phyloP scores from a whole-genome alignment of 2,797 vertebrate genomes.

The Spondyliosoma cantharus region DNA sequence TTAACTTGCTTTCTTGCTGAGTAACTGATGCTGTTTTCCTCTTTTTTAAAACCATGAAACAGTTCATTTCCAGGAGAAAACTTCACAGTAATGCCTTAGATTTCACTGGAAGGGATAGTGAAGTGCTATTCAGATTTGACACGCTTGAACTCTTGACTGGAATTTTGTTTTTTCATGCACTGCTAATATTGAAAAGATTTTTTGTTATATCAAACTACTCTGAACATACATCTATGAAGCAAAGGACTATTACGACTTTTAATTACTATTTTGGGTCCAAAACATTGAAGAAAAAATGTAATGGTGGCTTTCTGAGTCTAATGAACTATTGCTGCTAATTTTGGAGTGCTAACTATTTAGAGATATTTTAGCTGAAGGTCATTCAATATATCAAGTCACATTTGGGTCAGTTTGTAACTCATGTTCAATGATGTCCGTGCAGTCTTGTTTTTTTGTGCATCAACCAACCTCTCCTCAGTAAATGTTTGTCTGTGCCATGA shows the following conservation, averaged over 20 bases:
- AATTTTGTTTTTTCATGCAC: conserved; percentile 56
- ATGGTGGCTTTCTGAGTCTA: conserved; percentile 50
- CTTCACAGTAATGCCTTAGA: conserved; percentile 79
- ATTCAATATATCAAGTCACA: conserved; percentile 40
- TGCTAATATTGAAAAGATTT: conserved; percentile 54
- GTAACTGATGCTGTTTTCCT: conserved; percentile 17
- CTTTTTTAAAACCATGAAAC: conserved; percentile 25
- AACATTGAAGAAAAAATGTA: conserved; percentile 49
- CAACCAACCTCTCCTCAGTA: conserved; percentile 44
- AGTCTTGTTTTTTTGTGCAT: conserved; percentile 49
- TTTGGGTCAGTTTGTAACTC: conserved; percentile 46
- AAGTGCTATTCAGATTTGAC: conserved; percentile 54
- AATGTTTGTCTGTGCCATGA: conserved; percentile 65
- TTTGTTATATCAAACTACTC: conserved; percentile 43
- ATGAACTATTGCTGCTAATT: conserved; percentile 78
- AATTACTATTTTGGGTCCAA: conserved; percentile 32
- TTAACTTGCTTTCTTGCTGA: conserved; percentile 20
- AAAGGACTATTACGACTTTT: conserved; percentile 38
- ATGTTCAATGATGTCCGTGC: conserved; percentile 25
- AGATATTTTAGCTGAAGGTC: conserved; percentile 55
- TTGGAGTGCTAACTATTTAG: conserved; percentile 54
- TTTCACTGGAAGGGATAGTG: conserved; percentile 56
- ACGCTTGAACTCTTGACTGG: conserved; percentile 58
- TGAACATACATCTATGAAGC: conserved; percentile 51
- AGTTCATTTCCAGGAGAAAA: conserved; percentile 54